Conservation (phyloP, 1,140 invertebrate species). For the Myzus persicae region DNA sequence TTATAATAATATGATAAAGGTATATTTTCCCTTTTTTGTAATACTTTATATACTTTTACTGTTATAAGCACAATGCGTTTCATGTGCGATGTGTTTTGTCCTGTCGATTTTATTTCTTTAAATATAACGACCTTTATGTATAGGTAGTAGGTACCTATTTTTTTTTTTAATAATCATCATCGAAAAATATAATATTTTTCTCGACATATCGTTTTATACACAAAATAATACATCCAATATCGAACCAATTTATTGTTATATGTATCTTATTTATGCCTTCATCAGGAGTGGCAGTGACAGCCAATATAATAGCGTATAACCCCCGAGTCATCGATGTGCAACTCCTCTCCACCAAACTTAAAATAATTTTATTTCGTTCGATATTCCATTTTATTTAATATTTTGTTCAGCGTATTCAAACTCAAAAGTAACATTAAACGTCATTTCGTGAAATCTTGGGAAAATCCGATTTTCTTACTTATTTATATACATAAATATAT, state of each 20-base stretch:
- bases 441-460: background rate
- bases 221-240: background rate
- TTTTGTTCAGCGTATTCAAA: background rate
- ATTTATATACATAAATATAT: background rate
- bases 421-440: background rate
- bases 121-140: background rate
- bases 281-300: background rate
- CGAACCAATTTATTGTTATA: background rate
- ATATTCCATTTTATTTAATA: background rate
- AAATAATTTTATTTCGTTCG: background rate
- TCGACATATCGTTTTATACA: background rate
- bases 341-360: background rate
- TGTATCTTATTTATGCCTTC: background rate
- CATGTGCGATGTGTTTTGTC: background rate
- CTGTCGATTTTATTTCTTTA: background rate
- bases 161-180: background rate
- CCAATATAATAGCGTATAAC: background rate
- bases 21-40: background rate
- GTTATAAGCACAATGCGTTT: background rate
- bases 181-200: background rate
- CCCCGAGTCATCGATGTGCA: background rate
- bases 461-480: background rate
- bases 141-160: too few relatives aligned
- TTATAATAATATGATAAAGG: background rate
- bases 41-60: background rate